These are phyloP conservation scores for Falco novaeseelandiae DNA, from an alignment of 2,797 vertebrate genomes.

Conservation along the genomic window DNA sequence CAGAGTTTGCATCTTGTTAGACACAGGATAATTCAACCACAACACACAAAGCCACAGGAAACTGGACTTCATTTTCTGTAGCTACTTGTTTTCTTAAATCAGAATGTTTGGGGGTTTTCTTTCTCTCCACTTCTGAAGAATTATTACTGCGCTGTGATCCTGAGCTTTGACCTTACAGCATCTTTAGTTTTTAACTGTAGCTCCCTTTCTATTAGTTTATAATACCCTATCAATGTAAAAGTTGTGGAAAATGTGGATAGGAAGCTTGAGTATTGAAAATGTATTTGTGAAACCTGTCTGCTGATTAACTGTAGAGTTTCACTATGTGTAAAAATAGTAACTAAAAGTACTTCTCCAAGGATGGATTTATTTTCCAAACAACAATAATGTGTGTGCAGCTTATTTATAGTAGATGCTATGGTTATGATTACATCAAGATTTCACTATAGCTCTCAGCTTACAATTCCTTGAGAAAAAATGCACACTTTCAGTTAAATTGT, in stretches of 20 bases:
- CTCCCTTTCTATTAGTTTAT: background rate
- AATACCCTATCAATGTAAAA: background rate
- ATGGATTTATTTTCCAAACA: background rate
- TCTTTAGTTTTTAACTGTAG: background rate
- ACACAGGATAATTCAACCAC: background rate
- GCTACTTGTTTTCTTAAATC: constrained; percentile 30
- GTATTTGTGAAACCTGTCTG: background rate
- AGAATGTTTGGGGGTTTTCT: constrained; percentile 10
- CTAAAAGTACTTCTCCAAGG: background rate
- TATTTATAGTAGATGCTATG: background rate
- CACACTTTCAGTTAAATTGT: background rate
- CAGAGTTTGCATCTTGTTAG: background rate
- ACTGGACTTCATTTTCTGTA: constrained; percentile 3
- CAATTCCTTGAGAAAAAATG: background rate
- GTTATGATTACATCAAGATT: background rate
- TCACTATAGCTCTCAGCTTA: background rate
- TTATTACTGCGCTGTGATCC: background rate
- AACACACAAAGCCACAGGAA: constrained; percentile 26
- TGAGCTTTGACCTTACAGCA: background rate
- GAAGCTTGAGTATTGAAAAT: background rate
- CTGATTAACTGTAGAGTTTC: background rate
- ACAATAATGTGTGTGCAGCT: background rate
- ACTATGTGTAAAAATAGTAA: background rate
- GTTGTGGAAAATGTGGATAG: background rate
- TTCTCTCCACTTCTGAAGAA: constrained; percentile 17